Evolutionary conservation across 2,888 invertebrate genomes (phyloP), one percentile per base, ranked within the genome.

Genomic region (Drosophila putrida): DNA sequence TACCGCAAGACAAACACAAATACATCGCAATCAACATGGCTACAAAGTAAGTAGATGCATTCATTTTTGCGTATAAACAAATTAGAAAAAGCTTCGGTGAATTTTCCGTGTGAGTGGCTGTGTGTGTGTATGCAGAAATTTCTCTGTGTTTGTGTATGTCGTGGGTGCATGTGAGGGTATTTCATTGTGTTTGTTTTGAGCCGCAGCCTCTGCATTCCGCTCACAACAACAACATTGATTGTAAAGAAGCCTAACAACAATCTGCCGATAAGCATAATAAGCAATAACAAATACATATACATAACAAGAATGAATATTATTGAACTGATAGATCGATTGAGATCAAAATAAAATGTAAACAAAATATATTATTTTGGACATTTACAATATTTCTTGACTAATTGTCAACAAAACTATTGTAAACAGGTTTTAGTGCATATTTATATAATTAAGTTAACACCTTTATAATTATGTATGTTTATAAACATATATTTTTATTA

Each of bases 141-240:
- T 51, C 39, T 15, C 8, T 31, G 62, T 57, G 64, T 41, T 60
- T 67, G 57, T 41, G 65, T 64, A 25, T 59, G 35, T 55, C 8
- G 39, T 62, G 64, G 57, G 71, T 64, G 85, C 50, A 71, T 88
- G 87, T 78, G 66, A 39, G 82, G 82, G 81, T 72, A 87, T 82
- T 82, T 64, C 58, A 13, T 59, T 69, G 65, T 74, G 79, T 71
- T 83, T 87, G 68, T 74, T 83, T 87, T 81, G 82, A 74, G 70
- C 82, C 66, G 79, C 79, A 78, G 86, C 61, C 58, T 58, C 49
- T 53, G 44, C 54, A 60, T 20, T 20, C 20, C 20, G 20, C 28
- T 20, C 50, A 31, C 25, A 20, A n/a, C 4, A 9, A 43, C 9
- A 25, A 41, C 49, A 43, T 13, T 35, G 44, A 47, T 38, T 31